These are phyloP conservation scores for Aythya baeri DNA, from an alignment of 2,113 vertebrate genomes.

Conservation along the genomic window DNA sequence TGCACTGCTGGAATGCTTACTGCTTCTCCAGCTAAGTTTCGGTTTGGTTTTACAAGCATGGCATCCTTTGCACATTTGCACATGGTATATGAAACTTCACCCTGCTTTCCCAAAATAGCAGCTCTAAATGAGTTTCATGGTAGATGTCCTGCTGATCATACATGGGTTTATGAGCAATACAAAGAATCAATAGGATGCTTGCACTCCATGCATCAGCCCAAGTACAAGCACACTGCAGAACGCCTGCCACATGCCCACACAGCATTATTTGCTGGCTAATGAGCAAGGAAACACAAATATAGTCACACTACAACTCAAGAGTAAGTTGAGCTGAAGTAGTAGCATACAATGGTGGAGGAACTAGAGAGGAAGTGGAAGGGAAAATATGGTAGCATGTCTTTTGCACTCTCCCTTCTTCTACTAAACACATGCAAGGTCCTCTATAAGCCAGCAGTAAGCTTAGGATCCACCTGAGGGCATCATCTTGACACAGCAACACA, in stretches of 20 bases:
- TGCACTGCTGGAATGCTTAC: not conserved
- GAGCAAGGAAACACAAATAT: not conserved
- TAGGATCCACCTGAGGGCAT: slow-evolving; percentile 11
- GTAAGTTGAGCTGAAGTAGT: not conserved
- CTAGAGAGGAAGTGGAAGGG: not conserved
- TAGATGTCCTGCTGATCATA: slow-evolving; percentile 8
- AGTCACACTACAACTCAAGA: not conserved
- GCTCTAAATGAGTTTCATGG: slow-evolving; percentile 44
- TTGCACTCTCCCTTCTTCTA: not conserved
- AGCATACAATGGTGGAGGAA: not conserved
- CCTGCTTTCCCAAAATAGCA: slow-evolving; percentile 23
- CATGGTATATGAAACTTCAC: not conserved
- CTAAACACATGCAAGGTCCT: not conserved
- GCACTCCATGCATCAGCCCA: not conserved
- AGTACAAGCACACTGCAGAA: not conserved
- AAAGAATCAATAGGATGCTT: not conserved
- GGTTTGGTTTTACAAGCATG: slow-evolving; percentile 44
- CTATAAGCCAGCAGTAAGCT: slow-evolving; percentile 1
- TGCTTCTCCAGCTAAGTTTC: not conserved
- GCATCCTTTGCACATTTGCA: slow-evolving; percentile 54
- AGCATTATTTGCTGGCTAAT: not conserved
- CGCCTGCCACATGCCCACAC: not conserved
- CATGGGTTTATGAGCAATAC: slow-evolving; percentile 33
- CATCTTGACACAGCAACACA: not conserved
- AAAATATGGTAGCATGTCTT: not conserved